These are phyloP conservation scores for Beris chalybata DNA, from an alignment of 2,888 invertebrate species.

Conservation along the genomic window DNA sequence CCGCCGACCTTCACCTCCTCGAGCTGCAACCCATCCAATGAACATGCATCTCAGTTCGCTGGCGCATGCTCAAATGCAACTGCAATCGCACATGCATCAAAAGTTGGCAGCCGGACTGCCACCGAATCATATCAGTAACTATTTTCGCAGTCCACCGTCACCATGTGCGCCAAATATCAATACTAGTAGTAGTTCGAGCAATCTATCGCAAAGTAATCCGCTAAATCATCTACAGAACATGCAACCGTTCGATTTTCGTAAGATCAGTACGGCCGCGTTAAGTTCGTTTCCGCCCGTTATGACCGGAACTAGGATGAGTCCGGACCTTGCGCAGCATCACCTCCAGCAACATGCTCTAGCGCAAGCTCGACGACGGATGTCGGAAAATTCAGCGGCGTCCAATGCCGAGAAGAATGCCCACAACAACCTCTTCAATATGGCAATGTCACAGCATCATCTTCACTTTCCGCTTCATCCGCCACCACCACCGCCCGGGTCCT, in stretches of 20 bases:
- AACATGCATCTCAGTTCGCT: slow-evolving; percentile 54
- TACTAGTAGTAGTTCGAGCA: slow-evolving; percentile 29
- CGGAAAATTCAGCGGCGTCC: slow-evolving; percentile 52
- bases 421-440: slow-evolving; percentile 65
- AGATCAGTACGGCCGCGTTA: slow-evolving; percentile 61
- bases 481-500: slow-evolving; percentile 62
- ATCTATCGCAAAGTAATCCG: slow-evolving; percentile 64
- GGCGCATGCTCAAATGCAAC: slow-evolving; percentile 54
- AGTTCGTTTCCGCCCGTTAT: slow-evolving; percentile 56
- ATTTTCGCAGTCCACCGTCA: slow-evolving; percentile 52
- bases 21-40: slow-evolving; percentile 57
- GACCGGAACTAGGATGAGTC: slow-evolving; percentile 47
- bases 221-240: slow-evolving; percentile 88
- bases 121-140: slow-evolving; percentile 46
- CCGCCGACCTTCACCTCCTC: slow-evolving; percentile 67
- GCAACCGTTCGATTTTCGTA: slow-evolving; percentile 93
- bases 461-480: slow-evolving; percentile 68
- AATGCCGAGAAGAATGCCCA: slow-evolving; percentile 51
- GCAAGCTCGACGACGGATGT: slow-evolving; percentile 59
- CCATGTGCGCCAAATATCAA: slow-evolving; percentile 40
- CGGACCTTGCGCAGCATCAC: slow-evolving; percentile 52
- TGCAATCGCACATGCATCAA: slow-evolving; percentile 55
- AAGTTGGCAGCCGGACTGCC: slow-evolving; percentile 51
- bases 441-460: slow-evolving; percentile 62
- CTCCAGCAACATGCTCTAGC: slow-evolving; percentile 52